A percentile compares a stretch with the other conserved stretches of the same genome.
phyloP scores from a whole-genome alignment of 1,140 invertebrate species.

The Callitettix versicolor region DNA sequence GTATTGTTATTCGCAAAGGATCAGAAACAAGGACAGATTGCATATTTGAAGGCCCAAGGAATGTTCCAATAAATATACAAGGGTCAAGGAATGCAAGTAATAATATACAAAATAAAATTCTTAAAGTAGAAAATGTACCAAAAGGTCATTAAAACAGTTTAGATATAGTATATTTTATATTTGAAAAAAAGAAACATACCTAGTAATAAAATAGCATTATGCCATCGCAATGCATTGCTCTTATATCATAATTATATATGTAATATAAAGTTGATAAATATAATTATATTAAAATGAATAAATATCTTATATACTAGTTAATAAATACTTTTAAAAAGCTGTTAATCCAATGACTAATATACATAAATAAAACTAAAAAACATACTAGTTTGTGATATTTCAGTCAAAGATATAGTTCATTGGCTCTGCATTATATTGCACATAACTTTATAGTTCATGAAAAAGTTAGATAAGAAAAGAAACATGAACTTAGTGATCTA shows the following conservation, averaged over 20 bases:
- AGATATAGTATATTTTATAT: slow-evolving; percentile 18
- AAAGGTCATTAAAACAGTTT: neutral
- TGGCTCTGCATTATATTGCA: slow-evolving; percentile 18
- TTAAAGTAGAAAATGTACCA: slow-evolving; percentile 20
- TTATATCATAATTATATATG: slow-evolving; percentile 12
- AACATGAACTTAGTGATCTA: slow-evolving; percentile 4
- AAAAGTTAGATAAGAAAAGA: slow-evolving; percentile 3
- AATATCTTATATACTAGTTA: slow-evolving; percentile 22
- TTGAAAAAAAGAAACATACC: slow-evolving; percentile 18
- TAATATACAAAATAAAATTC: slow-evolving; percentile 22
- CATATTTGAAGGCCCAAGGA: neutral
- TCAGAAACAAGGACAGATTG: neutral
- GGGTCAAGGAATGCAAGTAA: slow-evolving; percentile 21
- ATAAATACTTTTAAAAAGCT: slow-evolving; percentile 22
- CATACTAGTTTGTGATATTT: slow-evolving; percentile 10
- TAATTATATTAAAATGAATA: slow-evolving; percentile 23
- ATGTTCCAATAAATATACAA: slow-evolving; percentile 2
- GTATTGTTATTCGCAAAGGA: neutral
- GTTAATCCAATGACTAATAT: slow-evolving; percentile 11
- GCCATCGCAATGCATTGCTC: slow-evolving; percentile 18
- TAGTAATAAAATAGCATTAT: slow-evolving; percentile 19
- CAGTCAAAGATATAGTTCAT: slow-evolving; percentile 17
- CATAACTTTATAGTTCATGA: slow-evolving; percentile 15
- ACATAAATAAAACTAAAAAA: slow-evolving; percentile 10
- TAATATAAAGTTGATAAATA: slow-evolving; percentile 18